Base-by-base conservation (phyloP, 2,888 invertebrate genomes). In the Graphium colonna region DNA sequence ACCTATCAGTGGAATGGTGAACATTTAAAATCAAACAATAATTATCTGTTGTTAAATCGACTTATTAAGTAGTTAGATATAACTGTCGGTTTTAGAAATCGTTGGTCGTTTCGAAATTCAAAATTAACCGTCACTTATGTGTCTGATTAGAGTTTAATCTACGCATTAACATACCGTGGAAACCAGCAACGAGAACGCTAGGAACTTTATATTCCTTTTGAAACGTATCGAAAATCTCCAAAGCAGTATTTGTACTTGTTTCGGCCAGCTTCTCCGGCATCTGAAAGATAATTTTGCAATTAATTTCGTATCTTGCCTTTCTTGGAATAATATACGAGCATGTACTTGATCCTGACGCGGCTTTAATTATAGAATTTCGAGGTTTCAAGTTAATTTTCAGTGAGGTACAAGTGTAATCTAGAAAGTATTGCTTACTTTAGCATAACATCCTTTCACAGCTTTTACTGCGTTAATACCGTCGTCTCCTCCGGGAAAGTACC, bases 221-320 rank as follows among this genome's bases (percentile, higher is more conserved):
- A 50, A 17, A 1, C 41, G 40, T 16, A 93, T 69, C 18, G 91
- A 91, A 3, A 91, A 87, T 56, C 96, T 82, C 94, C 94, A 94
- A 3, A 92, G 64, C n/a, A 96, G 78, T 77, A 94, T 91, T 26
- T 89, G 74, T 0, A 95, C 84, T 82, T 95, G 94, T 31, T 85
- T 91, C 5, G 91, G 78, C 87, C 91, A 91, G 46, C 76, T 83
- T 71, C 79, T 78, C 72, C 72, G 73, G 39, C 56, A 63, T 15
- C 87, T 87, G 63, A 40, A 69, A 71, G 46, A 18, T 1, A 44
- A 51, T 16, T 8, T 31, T n/a, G n/a, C n/a, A n/a, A n/a, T 36
- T 41, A 21, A n/a, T 13, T 42, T 43, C n/a, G 13, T n/a, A 15
- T 21, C 26, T 43, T 31, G 31, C 3, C 8, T 10, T 31, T 7